Base-by-base conservation (phyloP, 1,140 invertebrate genomes). In the Drosophila sucinea region DNA sequence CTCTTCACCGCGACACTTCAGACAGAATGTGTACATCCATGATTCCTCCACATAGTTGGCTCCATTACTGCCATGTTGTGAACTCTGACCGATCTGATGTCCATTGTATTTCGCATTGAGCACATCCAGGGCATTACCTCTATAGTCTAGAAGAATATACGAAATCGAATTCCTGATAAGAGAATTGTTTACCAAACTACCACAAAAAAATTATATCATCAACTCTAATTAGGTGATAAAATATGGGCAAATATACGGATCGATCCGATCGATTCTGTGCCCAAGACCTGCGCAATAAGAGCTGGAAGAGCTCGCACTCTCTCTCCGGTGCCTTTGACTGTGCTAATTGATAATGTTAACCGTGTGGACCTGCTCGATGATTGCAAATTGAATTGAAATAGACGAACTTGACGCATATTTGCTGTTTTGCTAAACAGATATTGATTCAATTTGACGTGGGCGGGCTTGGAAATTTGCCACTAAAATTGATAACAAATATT, bases 1-100 rank as follows among this genome's bases (percentile, higher is more conserved):
- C 75, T 96, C 96, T 63, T 92, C 89, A 35, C 90, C 91, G 30
- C 89, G 83, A 56, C 92, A 92, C 67, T 91, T 91, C 3, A 92
- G 57, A 55, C 91, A 92, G 54, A 92, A 91, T 25, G 82, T 78
- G 60, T 91, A 92, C 47, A 92, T 81, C 91, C 91, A 92, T 30
- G 91, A 92, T 17, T 92, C 76, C 38, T 92, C 89, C 60, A 92
- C 79, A 47, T 84, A 86, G 51, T 82, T 92, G n/a, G 63, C 67
- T 4, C 56, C 62, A 57, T 54, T 73, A 23, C 67, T 85, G 44
- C 62, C 60, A 0, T 69, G 70, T 11, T 73, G 70, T 8, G 81
- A 79, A 3, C 32, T 72, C 29, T 65, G 68, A 2, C 58, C 44
- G 60, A 63, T 41, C 7, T 79, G 80, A 55, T 87, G 82, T 41